These are phyloP conservation scores for Augochlora pura DNA, from an alignment of 1,140 invertebrate genomes.

Conservation along the genomic window DNA sequence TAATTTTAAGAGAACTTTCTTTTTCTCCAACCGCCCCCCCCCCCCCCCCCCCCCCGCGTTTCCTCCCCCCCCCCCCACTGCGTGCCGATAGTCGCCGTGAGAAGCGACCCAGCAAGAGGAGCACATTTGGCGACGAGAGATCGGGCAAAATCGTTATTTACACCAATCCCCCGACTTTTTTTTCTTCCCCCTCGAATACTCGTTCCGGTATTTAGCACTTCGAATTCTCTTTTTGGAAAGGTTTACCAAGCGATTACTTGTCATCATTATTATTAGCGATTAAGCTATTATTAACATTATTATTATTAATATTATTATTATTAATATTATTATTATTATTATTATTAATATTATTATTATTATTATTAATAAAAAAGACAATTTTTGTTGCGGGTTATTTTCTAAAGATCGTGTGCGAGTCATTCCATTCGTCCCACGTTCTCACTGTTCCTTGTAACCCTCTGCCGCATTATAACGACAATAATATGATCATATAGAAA, in stretches of 20 bases:
- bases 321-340: slow-evolving; percentile 59
- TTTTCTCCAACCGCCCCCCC: background rate
- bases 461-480: background rate
- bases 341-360: slow-evolving; percentile 51
- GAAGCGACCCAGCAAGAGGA: too few relatives aligned
- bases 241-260: slow-evolving; percentile 62
- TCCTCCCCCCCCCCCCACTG: background rate
- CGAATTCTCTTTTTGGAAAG: slow-evolving; percentile 53
- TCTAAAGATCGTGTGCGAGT: slow-evolving; percentile 59
- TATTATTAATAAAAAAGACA: slow-evolving; percentile 71
- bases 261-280: slow-evolving; percentile 42
- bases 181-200: slow-evolving; percentile 42
- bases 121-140: slow-evolving; percentile 25
- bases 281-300: slow-evolving; percentile 64
- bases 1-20: slow-evolving; percentile 44
- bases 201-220: slow-evolving; percentile 58
- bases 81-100: too few relatives aligned
- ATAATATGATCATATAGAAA: background rate
- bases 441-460: background rate
- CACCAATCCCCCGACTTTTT: too few relatives aligned
- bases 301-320: slow-evolving; percentile 59
- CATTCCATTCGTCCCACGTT: slow-evolving; percentile 20
- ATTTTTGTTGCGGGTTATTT: slow-evolving; percentile 77
- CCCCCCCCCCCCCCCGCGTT: background rate
- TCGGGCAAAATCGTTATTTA: slow-evolving; percentile 1